Evolutionary conservation across 2,797 vertebrate species (phyloP), one percentile per base, ranked within the genome.

Genomic region (Spondyliosoma cantharus): DNA sequence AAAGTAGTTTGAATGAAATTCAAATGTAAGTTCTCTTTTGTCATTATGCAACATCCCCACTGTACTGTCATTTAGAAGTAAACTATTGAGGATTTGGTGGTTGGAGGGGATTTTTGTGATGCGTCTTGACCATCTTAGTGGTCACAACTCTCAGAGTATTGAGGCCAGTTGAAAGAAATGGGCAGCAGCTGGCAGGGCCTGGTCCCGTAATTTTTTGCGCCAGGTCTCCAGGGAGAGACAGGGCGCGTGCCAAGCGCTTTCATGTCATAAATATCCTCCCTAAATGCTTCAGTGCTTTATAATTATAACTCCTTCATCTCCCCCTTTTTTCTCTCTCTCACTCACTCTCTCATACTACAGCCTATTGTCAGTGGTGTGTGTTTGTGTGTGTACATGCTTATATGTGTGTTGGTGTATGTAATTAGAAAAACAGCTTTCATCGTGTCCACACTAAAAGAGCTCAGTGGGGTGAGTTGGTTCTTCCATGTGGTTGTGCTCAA

Each of bases 251-350:
- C 84, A 86, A 85, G 71, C 71, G 76, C 81, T 90, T 91, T 92
- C 71, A 88, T 88, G 77, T 90, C 79, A 81, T 93, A 91, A 91
- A 89, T 90, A 88, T 90, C 69, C 75, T 82, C 70, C 54, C 76
- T 83, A 67, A 89, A 83, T 48, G 70, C 67, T 58, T 86, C 80
- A 76, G 42, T 76, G 69, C 89, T 85, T 85, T 92, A 87, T 89
- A 88, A 91, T 91, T 88, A 87, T 69, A 67, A 16, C 72, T 80
- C 78, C 73, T 82, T 86, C 59, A 78, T 84, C 76, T 71, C 64
- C 59, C 42, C 56, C 49, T 56, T 66, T 82, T 81, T 50, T 59
- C 46, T 60, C 73, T 52, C 50, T 74, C 42, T 22, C n/a, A 37
- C 56, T 74, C 65, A 27, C 59, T 72, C 49, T 48, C 42, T 73